Percentiles rank a stretch among this genome's conserved stretches.
Evolutionary conservation across 1,140 invertebrate species (phyloP).

Genomic region (Nephotettix cincticeps): DNA sequence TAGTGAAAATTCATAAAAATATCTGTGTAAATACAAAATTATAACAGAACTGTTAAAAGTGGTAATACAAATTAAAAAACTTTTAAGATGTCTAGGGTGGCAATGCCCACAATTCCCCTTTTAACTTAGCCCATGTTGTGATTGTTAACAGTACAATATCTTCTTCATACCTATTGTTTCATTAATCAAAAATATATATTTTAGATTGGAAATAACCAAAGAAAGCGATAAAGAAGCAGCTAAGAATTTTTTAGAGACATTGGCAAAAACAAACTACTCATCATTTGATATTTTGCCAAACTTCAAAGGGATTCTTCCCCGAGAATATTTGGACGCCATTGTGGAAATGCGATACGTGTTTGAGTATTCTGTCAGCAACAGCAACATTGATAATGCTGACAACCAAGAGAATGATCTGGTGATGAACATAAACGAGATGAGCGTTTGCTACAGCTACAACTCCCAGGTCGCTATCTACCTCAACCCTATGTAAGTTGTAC

Average conservation of each 20-base stretch:
- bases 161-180: no score
- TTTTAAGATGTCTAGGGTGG: no score
- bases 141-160: no score
- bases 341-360: slow-evolving; percentile 35
- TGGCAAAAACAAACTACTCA: neutral
- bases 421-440: slow-evolving; percentile 61
- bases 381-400: slow-evolving; percentile 28
- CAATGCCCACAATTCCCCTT: no score
- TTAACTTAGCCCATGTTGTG: no score
- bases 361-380: slow-evolving; percentile 35
- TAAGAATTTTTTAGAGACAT: neutral
- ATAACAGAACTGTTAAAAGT: no score
- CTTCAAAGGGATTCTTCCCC: slow-evolving; percentile 39
- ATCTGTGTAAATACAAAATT: no score
- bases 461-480: slow-evolving; percentile 62
- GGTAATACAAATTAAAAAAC: no score
- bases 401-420: slow-evolving; percentile 23
- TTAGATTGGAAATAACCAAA: no score
- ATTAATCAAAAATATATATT: no score
- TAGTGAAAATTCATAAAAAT: no score
- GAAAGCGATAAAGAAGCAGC: neutral
- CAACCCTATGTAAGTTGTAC: slow-evolving; percentile 55
- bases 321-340: slow-evolving; percentile 57
- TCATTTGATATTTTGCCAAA: neutral
- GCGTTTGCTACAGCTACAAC: slow-evolving; percentile 65